Evolutionary conservation across 2,797 vertebrate species (phyloP).

Genomic region (Cottoperca gobio): DNA sequence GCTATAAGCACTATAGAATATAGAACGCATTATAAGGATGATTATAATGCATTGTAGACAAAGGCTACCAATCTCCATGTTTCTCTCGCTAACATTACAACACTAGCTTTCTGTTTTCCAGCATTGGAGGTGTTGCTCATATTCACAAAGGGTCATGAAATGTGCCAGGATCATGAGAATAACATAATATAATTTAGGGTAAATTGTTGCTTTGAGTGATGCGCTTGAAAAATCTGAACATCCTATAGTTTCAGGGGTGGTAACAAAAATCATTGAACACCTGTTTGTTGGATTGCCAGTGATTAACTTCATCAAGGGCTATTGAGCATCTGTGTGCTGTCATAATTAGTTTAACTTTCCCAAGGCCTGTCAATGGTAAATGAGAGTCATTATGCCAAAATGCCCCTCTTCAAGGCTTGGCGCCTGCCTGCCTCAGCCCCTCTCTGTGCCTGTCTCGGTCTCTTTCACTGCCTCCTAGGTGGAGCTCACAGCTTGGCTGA

Average conservation of each 20-base stretch:
- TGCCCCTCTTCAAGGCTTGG: slow-evolving; percentile 83
- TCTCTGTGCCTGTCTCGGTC: slow-evolving; percentile 75
- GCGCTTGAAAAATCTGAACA: slow-evolving; percentile 57
- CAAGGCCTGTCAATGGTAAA: slow-evolving; percentile 85
- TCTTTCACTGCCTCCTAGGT: slow-evolving; percentile 82
- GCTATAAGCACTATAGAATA: too few species aligned
- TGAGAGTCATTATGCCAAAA: slow-evolving; percentile 85
- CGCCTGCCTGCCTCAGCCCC: slow-evolving; percentile 75
- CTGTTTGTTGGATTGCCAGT: slow-evolving; percentile 86
- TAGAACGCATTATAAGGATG: too few species aligned
- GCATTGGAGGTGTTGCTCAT: slow-evolving; percentile 3
- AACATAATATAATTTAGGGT: slow-evolving; percentile 31
- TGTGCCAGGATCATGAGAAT: slow-evolving; percentile 28
- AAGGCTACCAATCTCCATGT: slow-evolving; percentile 4
- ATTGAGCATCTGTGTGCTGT: slow-evolving; percentile 86
- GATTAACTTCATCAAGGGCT: slow-evolving; percentile 88
- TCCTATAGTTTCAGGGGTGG: slow-evolving; percentile 81
- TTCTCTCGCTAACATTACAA: slow-evolving; percentile 28
- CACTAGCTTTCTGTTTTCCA: slow-evolving; percentile 11
- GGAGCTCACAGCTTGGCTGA: slow-evolving; percentile 83
- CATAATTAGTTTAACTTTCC: slow-evolving; percentile 88
- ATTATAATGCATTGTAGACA: too few species aligned
- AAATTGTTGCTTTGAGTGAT: slow-evolving; percentile 58
- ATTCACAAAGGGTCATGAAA: slow-evolving; percentile 34
- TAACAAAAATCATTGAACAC: slow-evolving; percentile 83